Base-by-base conservation (phyloP, 2,113 vertebrate genomes). In the Hepsetus odoe region DNA sequence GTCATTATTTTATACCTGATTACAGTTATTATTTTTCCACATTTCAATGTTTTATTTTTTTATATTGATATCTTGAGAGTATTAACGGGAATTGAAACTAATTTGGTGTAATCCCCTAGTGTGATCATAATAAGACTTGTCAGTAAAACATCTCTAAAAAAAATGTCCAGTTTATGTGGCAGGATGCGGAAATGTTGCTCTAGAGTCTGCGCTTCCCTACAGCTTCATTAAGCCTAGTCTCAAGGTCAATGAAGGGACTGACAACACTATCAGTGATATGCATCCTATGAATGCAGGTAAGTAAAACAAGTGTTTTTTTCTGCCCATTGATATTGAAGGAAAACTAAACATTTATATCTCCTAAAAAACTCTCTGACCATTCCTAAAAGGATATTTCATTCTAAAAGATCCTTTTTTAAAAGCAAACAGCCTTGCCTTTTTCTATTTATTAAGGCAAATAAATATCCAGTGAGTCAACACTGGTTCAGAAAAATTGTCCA, bases 341-440 rank as follows among this genome's bases (percentile, higher is more conserved):
- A 14, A 12, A 32, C 26, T 42, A 38, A 53, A 53, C 8, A 20
- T n/a, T n/a, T 14, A 3, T 12, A 8, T 10, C 59, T 33, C 35
- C 59, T 64, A 30, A 64, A 64, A 33, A 32, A 64, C 61, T 22
- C 33, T n/a, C n/a, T 65, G 7, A 65, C 35, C n/a, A 65, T 38
- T 38, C 20, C 61, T 65, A 20, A 38, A 3, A 65, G 11, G 61
- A 3, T 18, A 65, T n/a, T 38, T 38, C n/a, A n/a, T 65, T 65
- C 32, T 38, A 16, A 56, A 56, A 56, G n/a, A 22, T 56, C 14
- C 35, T 38, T 65, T 64, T 32, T 35, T n/a, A 38, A 3, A 65
- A 65, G 35, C 49, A 55, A 55, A 75, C 7, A 18, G 22, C 22
- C 32, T 10, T n/a, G 6, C 5, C 13, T 51, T 38, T n/a, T 35